Conservation (phyloP, 2,888 invertebrate species). For the Arrhopalites spinosus region DNA sequence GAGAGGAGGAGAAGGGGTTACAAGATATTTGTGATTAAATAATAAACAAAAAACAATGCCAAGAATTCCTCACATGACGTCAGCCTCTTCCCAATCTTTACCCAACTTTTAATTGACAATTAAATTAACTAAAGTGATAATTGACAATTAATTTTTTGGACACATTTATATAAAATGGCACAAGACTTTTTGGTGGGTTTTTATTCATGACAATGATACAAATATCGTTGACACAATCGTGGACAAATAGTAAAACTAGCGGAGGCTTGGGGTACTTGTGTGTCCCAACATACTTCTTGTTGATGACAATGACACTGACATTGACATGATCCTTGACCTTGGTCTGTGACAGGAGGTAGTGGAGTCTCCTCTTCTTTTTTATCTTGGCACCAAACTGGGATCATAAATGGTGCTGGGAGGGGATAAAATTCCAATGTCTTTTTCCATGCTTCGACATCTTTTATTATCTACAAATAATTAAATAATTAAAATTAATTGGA, state of each 20-base stretch:
- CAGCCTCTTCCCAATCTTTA: too few relatives aligned
- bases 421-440: slow-evolving; percentile 19
- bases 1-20: too few relatives aligned
- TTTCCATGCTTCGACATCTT: slow-evolving; percentile 12
- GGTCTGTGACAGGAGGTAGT: not conserved
- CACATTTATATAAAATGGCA: too few relatives aligned
- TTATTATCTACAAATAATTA: not conserved
- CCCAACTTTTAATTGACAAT: too few relatives aligned
- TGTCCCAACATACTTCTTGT: not conserved
- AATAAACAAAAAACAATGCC: too few relatives aligned
- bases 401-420: not conserved
- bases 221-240: not conserved
- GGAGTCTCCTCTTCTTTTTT: not conserved
- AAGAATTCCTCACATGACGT: too few relatives aligned
- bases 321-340: not conserved
- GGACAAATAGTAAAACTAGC: not conserved
- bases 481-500: not conserved
- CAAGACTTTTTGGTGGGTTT: too few relatives aligned
- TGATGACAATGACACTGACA: not conserved
- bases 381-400: not conserved
- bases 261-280: not conserved
- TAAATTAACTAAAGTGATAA: too few relatives aligned
- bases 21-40: too few relatives aligned
- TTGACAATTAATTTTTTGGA: too few relatives aligned
- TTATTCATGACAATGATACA: not conserved